phyloP scores from a whole-genome alignment of 2,797 vertebrate genomes.

The Perodicticus potto region DNA sequence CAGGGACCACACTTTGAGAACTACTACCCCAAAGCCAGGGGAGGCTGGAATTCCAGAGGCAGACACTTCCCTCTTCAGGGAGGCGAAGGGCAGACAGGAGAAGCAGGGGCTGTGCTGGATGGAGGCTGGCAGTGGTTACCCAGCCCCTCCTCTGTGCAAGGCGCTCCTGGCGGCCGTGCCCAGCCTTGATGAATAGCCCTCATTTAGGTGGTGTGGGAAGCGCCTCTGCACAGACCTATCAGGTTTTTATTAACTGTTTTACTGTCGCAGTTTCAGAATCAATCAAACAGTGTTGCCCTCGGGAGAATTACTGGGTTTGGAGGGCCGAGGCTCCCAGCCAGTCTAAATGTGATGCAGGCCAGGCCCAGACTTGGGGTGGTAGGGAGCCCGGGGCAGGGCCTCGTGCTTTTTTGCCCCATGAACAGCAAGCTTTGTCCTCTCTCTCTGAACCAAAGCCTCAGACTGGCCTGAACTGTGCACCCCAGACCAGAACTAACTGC shows the following conservation, averaged over 20 bases:
- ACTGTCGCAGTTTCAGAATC: slow-evolving; percentile 79
- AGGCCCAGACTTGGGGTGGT: background rate
- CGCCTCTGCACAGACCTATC: slow-evolving; percentile 57
- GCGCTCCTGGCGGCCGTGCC: background rate
- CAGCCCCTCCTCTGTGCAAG: background rate
- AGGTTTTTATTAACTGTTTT: slow-evolving; percentile 81
- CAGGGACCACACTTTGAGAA: background rate
- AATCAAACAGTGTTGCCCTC: slow-evolving; percentile 71
- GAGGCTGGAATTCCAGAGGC: background rate
- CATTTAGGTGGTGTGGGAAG: slow-evolving; percentile 60
- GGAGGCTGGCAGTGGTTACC: background rate
- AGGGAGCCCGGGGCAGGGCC: accelerated
- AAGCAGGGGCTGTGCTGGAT: background rate
- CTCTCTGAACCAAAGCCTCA: slow-evolving; percentile 22
- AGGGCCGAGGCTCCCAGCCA: slow-evolving; percentile 40
- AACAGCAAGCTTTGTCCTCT: background rate
- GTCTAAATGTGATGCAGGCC: background rate
- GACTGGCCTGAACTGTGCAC: background rate
- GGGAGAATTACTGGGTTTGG: slow-evolving; percentile 16
- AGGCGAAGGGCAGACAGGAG: background rate
- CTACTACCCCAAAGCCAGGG: background rate
- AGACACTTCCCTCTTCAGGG: background rate
- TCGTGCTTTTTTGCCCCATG: background rate
- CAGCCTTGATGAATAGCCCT: slow-evolving; percentile 62
- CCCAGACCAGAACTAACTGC: background rate